Percentiles rank a stretch among this genome's conserved stretches.
Evolutionary conservation across 2,113 vertebrate genomes (phyloP).

Genomic region (Psittacus erithacus): DNA sequence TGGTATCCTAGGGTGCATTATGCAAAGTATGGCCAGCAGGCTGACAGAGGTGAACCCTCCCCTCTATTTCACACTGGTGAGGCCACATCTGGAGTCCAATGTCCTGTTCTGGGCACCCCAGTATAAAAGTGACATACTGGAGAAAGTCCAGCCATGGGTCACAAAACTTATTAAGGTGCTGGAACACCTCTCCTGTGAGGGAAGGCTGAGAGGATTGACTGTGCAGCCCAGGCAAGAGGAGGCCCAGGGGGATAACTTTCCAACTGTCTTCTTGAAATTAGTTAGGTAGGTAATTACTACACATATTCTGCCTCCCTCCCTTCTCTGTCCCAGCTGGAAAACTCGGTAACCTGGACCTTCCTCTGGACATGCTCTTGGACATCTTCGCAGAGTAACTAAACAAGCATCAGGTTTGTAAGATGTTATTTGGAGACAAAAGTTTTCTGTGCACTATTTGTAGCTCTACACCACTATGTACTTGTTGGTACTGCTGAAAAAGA

Average conservation of each 20-base stretch:
- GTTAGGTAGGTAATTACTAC: neutral
- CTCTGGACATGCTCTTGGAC: neutral
- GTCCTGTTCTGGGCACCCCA: neutral
- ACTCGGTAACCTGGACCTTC: neutral
- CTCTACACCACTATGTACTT: rapidly evolving
- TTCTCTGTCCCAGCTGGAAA: neutral
- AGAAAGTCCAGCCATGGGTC: neutral
- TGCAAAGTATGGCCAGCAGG: neutral
- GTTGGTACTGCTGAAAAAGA: neutral
- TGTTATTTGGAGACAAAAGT: neutral
- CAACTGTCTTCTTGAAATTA: neutral
- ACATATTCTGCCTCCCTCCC: neutral
- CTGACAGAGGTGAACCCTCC: neutral
- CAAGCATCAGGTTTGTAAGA: neutral
- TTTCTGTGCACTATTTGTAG: neutral
- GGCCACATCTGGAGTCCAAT: neutral
- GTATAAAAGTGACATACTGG: neutral
- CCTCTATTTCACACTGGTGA: neutral
- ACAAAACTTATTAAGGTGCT: neutral
- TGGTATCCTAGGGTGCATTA: neutral
- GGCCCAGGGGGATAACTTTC: neutral
- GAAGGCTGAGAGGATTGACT: neutral
- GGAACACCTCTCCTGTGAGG: neutral
- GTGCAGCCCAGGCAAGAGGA: neutral
- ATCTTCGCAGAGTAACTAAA: neutral